Base-by-base conservation (phyloP, 1,140 invertebrate species). In the Zelostemma sp. region DNA sequence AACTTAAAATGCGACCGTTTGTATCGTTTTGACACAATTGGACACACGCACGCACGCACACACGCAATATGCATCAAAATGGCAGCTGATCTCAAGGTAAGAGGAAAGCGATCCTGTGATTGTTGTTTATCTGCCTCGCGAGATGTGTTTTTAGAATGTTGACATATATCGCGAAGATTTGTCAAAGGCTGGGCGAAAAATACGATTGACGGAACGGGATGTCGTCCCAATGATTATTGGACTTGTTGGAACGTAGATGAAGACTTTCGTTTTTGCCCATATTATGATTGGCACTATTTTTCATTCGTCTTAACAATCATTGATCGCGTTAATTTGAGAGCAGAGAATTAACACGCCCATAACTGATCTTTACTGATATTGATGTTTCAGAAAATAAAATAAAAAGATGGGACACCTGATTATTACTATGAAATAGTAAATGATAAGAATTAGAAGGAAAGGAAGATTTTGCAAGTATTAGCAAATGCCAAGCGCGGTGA, bases 61-160 rank as follows among this genome's bases (percentile, higher is more conserved):
- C n/a, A n/a, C n/a, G 11, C 33, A 68, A 58, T 40, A 68, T 35
- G 48, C 60, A 56, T 63, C 67, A 69, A 69, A 69, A 69, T 69
- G 67, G 67, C 67, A 69, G 67, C 60, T 69, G 60, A 64, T 69
- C 60, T 60, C 8, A 53, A 69, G 60, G 67, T 68, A 62, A 14
- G n/a, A n/a, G n/a, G 65, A 38, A 66, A 45, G 40, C 35, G 41
- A 60, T 56, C 40, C 14, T 8, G 11, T 40, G 4, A 53, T 15
- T 50, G 48, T 40, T 38, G 48, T 17, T 12, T 16, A 16, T 50
- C 1, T 35, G 12, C 15, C 12, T 33, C 6, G 1, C 28, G 18
- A 19, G n/a, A 1, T 9, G 1, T 35, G 48, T 50, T 35, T 33
- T 33, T 16, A n/a, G 33, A 35, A 35, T 35, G 33, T 35, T 35